phyloP scores from a whole-genome alignment of 2,797 vertebrate genomes.

The Lithobates sylvaticus region DNA sequence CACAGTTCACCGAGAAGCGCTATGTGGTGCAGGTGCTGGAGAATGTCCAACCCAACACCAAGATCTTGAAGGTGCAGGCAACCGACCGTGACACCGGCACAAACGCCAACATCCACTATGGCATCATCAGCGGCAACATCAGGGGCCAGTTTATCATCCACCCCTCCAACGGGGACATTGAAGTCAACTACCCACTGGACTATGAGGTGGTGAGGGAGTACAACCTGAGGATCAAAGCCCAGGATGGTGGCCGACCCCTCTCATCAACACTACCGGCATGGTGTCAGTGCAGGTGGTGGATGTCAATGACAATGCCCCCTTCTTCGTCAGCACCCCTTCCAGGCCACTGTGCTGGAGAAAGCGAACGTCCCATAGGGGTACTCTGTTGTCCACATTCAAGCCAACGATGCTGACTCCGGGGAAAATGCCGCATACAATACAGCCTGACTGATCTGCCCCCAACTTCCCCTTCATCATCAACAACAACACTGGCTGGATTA shows the following conservation, averaged over 20 bases:
- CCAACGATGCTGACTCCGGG: constrained; percentile 91
- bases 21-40: constrained; percentile 91
- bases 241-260: constrained; percentile 95
- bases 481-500: constrained; percentile 97
- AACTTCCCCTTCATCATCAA: constrained; percentile 93
- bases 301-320: constrained; percentile 94
- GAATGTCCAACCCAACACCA: constrained; percentile 87
- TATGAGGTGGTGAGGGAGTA: constrained; percentile 93
- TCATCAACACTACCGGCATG: constrained; percentile 92
- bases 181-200: constrained; percentile 94
- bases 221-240: constrained; percentile 92
- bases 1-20: constrained; percentile 93
- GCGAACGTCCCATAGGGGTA: constrained; percentile 91
- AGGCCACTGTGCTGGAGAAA: constrained; percentile 92
- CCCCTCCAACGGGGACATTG: constrained; percentile 88
- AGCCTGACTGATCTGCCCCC: constrained; percentile 79
- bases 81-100: constrained; percentile 89
- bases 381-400: constrained; percentile 95
- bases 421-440: constrained; percentile 93
- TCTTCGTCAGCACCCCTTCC: constrained; percentile 99
- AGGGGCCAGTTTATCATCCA: constrained; percentile 97
- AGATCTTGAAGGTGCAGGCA: constrained; percentile 90
- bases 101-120: constrained; percentile 94
- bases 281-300: constrained; percentile 94
- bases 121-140: constrained; percentile 94